These are phyloP conservation scores for Argya squamiceps DNA, from an alignment of 2,797 vertebrate species.

Conservation along the genomic window DNA sequence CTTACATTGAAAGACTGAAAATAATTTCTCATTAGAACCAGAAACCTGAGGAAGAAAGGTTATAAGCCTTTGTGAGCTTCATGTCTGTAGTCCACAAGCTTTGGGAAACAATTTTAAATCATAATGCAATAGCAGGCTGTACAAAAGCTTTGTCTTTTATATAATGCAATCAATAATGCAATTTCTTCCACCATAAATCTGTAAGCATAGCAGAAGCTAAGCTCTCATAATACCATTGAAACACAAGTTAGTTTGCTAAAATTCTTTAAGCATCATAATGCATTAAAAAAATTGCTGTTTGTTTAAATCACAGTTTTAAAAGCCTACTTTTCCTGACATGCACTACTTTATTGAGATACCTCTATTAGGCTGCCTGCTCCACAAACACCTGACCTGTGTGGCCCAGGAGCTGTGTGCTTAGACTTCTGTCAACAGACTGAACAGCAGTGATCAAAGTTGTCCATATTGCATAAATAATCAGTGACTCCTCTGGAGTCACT, in stretches of 20 bases:
- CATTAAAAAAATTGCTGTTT: background rate
- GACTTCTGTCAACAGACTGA: background rate
- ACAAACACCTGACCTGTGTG: background rate
- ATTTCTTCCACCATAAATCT: conserved; percentile 25
- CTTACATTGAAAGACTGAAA: conserved; percentile 9
- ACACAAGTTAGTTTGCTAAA: background rate
- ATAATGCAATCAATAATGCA: conserved; percentile 31
- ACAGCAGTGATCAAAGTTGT: background rate
- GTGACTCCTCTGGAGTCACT: background rate
- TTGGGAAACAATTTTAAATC: conserved; percentile 47
- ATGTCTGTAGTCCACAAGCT: background rate
- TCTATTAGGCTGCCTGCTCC: background rate
- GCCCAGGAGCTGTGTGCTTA: background rate
- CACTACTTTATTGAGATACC: background rate
- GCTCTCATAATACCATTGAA: background rate
- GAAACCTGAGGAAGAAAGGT: conserved; percentile 54
- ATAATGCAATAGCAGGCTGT: background rate
- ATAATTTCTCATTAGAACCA: conserved; percentile 45
- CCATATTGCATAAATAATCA: conserved; percentile 19
- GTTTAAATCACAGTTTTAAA: background rate
- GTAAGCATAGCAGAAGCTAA: background rate
- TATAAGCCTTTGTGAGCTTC: conserved; percentile 1
- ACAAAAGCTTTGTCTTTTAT: conserved; percentile 21
- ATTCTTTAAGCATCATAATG: background rate
- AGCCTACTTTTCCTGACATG: background rate